Percentiles rank a stretch among this genome's conserved stretches.
Conservation (phyloP, 23 tunicate genomes). For the Clavelina lepadiformis region DNA sequence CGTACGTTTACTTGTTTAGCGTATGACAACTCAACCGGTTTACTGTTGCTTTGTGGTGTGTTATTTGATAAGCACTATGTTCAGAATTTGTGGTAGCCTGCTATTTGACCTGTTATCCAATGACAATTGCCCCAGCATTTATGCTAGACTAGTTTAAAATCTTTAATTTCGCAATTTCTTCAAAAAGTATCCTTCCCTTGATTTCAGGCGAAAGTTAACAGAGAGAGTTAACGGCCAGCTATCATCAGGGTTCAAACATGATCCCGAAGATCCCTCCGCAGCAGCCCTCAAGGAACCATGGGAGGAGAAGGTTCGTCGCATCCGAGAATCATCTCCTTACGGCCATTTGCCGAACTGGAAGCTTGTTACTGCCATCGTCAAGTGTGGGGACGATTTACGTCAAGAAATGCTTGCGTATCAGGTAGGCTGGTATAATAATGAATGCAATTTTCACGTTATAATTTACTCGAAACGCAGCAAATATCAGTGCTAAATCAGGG, state of each 20-base stretch:
- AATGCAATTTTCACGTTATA: neutral
- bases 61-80: too few species aligned
- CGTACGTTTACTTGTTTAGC: too few species aligned
- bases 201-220: slow-evolving; percentile 52
- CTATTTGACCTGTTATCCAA: too few species aligned
- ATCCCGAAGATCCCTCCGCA: slow-evolving; percentile 99
- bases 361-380: slow-evolving; percentile 82
- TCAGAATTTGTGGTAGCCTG: too few species aligned
- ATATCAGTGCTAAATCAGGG: too few species aligned
- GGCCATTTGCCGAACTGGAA: slow-evolving; percentile 97
- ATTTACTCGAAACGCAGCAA: neutral
- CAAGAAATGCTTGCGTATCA: slow-evolving; percentile 97
- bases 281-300: slow-evolving; percentile 98
- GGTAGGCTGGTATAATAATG: slow-evolving; percentile 22
- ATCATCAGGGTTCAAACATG: slow-evolving; percentile 65
- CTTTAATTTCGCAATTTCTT: neutral
- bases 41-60: too few species aligned
- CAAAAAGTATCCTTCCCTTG: too few species aligned
- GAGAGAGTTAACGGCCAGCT: slow-evolving; percentile 36
- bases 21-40: too few species aligned
- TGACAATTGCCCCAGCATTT: too few species aligned
- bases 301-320: slow-evolving; percentile 67
- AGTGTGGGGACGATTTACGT: slow-evolving; percentile 97
- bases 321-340: slow-evolving; percentile 93
- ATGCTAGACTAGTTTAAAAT: neutral